Base-by-base conservation (phyloP, 2,113 vertebrate species). In the Gymnogyps californianus region DNA sequence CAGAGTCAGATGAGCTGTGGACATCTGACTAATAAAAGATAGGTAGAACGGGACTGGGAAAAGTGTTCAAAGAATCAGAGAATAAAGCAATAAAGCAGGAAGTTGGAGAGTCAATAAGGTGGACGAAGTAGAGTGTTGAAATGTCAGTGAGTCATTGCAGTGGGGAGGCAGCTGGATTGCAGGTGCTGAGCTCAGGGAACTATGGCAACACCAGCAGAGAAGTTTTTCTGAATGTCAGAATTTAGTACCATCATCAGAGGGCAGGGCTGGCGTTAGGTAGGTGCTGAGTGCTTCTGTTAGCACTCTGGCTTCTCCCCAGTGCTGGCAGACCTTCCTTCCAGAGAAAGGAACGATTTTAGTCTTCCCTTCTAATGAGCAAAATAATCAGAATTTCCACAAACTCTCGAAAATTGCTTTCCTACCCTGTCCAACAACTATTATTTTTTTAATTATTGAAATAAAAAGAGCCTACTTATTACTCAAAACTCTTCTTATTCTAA, bases 131-230 rank as follows among this genome's bases (percentile, higher is more conserved):
- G 80, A 83, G 93, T 92, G 96, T 47, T 96, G 93, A 96, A 96
- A 96, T 86, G 85, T 88, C 95, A 96, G 8, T 84, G 95, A 97
- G 83, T 72, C 86, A 91, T 36, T 34, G 1, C 75, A 29, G 88
- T 67, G 85, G 91, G 83, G 69, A 96, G 78, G 91, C 94, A 96
- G 95, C 93, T 97, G 94, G 91, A 51, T 49, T 84, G 88, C 96
- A 97, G 96, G 95, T 96, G 95, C 86, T 86, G 95, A 97, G 93
- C 77, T 83, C 78, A 34, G 88, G 95, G 57, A 96, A 9, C 92
- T 91, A 70, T 90, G 85, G 80, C 90, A 96, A 93, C 87, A 67
- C 81, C 75, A 88, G 67, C 77, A 86, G 67, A 80, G 54, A 92
- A 87, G 49, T 86, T 96, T 80, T 90, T 54, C 79, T 82, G 90